Evolutionary conservation across 30 jellyfish, hydroid and myxozoan genomes (phyloP).

Genomic region (Sanderia malayensis): DNA sequence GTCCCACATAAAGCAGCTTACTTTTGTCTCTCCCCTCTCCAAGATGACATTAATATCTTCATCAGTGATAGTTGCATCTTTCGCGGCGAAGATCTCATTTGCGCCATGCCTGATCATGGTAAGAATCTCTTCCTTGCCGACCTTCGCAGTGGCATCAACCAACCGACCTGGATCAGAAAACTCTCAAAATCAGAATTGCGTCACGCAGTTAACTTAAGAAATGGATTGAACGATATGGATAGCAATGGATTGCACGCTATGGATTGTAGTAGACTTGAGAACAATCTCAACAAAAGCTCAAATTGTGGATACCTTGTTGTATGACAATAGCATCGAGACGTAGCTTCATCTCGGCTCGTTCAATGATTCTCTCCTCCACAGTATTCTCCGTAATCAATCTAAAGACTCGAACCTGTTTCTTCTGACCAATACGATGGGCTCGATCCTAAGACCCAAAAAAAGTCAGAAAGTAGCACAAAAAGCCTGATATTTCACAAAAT

Average conservation of each 20-base stretch:
- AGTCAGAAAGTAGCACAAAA: no score
- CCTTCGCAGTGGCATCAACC: constrained; percentile 85
- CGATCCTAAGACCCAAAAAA: constrained; percentile 75
- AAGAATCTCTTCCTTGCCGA: constrained; percentile 93
- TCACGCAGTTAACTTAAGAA: no score
- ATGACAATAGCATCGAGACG: constrained; percentile 96
- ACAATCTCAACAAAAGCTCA: no score
- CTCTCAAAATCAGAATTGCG: not conserved
- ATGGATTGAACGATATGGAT: no score
- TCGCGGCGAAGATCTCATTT: constrained; percentile 89
- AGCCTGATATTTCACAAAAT: no score
- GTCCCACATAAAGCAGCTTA: constrained; percentile 8
- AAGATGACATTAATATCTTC: constrained; percentile 89
- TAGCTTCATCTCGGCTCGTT: constrained; percentile 97
- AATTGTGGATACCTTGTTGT: constrained; percentile 94
- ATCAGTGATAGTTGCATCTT: constrained; percentile 87
- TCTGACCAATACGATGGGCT: constrained; percentile 99
- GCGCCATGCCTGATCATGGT: constrained; percentile 99
- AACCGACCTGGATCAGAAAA: constrained; percentile 95
- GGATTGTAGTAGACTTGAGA: no score
- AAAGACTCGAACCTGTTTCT: constrained; percentile 95
- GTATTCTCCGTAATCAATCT: constrained; percentile 95
- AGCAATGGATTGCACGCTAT: no score
- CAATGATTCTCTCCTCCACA: constrained; percentile 97
- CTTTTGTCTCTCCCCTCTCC: constrained; percentile 93